Evolutionary conservation across 1,140 invertebrate species (phyloP).

Genomic region (Brachionus plicatilis): DNA sequence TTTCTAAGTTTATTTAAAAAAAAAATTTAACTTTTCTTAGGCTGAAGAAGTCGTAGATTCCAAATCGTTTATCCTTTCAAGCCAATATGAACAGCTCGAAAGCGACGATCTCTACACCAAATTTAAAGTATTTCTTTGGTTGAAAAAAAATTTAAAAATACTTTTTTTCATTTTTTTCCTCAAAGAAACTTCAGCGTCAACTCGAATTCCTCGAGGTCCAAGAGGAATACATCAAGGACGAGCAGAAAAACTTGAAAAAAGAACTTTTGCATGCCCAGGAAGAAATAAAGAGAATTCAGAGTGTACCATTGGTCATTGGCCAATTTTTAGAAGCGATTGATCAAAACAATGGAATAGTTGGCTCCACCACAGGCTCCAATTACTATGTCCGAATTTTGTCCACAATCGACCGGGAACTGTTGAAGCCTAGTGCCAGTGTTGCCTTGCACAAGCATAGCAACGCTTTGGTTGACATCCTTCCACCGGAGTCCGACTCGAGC

Average conservation of each 20-base stretch:
- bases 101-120: conserved; percentile 39
- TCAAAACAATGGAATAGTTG: conserved; percentile 91
- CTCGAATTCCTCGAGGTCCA: conserved; percentile 94
- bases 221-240: conserved; percentile 97
- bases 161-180: not conserved
- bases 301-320: conserved; percentile 91
- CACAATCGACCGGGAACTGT: conserved; percentile 87
- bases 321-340: conserved; percentile 97
- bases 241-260: conserved; percentile 92
- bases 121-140: conserved; percentile 1
- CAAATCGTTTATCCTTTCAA: conserved; percentile 16
- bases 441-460: conserved; percentile 96
- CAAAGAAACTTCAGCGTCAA: conserved; percentile 83
- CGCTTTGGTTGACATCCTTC: conserved; percentile 90
- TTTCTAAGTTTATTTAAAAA: not conserved
- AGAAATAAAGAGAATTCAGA: conserved; percentile 92
- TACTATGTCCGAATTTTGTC: conserved; percentile 92
- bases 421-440: conserved; percentile 90
- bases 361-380: conserved; percentile 80
- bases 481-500: conserved; percentile 93
- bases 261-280: conserved; percentile 95
- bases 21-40: not conserved
- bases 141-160: not conserved
- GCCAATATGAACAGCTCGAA: conserved; percentile 30
- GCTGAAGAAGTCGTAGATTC: not conserved